phyloP scores from a whole-genome alignment of 2,113 vertebrate genomes.

The Gobio gobio region DNA sequence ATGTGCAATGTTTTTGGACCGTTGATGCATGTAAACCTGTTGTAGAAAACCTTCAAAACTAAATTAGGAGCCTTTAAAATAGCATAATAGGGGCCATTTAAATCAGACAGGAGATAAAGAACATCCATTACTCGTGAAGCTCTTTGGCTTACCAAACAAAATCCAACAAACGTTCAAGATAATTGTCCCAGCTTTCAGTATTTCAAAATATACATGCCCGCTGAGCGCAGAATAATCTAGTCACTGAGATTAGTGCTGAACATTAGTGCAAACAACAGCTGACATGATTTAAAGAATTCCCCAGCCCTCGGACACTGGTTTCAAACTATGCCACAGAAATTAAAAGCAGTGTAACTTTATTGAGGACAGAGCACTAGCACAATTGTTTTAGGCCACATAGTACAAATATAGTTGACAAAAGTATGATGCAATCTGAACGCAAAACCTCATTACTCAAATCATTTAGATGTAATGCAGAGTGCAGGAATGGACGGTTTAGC shows the following conservation, averaged over 20 bases:
- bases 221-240: not conserved
- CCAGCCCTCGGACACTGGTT: slow-evolving; percentile 15
- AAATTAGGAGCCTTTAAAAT: no score
- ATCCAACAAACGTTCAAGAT: not conserved
- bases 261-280: slow-evolving; percentile 44
- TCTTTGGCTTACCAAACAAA: not conserved
- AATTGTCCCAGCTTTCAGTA: not conserved
- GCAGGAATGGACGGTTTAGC: slow-evolving; percentile 28
- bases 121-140: not conserved
- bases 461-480: not conserved
- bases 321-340: slow-evolving; percentile 56
- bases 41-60: no score
- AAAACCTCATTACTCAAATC: slow-evolving; percentile 1
- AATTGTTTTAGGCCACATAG: slow-evolving; percentile 45
- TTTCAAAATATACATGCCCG: not conserved
- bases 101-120: not conserved
- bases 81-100: not conserved
- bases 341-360: slow-evolving; percentile 56
- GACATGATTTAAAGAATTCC: slow-evolving; percentile 43
- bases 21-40: no score
- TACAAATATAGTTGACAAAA: slow-evolving; percentile 32
- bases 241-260: not conserved
- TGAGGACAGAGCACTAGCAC: slow-evolving; percentile 48
- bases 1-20: no score
- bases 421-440: slow-evolving; percentile 25